Evolutionary conservation across 2,888 invertebrate species (phyloP), one percentile per base, ranked within the genome.

Genomic region (Fragum sueziense): DNA sequence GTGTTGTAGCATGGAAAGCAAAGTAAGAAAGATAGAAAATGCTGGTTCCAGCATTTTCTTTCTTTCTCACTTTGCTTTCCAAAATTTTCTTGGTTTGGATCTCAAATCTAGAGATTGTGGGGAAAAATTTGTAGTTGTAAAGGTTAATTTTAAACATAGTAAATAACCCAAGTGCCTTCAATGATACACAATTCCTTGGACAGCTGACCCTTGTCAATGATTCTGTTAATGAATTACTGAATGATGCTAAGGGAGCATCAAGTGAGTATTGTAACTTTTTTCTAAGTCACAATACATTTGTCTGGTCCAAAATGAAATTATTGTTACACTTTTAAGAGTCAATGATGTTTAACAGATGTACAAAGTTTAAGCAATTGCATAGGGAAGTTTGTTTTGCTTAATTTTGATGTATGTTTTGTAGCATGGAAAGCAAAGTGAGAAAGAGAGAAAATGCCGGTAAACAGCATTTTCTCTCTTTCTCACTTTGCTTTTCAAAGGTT

Each of bases 111-210:
- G 6, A n/a, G 47, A 47, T 47, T 47, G 47, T 47, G 92, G 29
- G 85, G 82, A 27, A 91, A 91, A 74, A 80, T 93, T 69, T 94
- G 94, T 1, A 96, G 76, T 94, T 99, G 33, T 95, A 96, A 86
- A 95, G 95, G 71, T 95, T 96, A 34, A 94, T 98, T 25, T 95
- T 96, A 37, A 97, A 97, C 91, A 98, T 99, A 78, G 97, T 97
- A n/a, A 96, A 96, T 91, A 97, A 97, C 33, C 98, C 99, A 0
- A 97, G 97, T 0, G 96, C 97, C 0, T 97, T 98, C 54, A 96
- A 97, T 87, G 98, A 98, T 91, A 95, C 95, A 0, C 97, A 98
- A 88, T 99, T 99, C 92, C 97, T 98, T 84, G 95, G 95, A 7
- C 96, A 97, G 91, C 93, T 99, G 57, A 95, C 95, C 71, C 95